These are phyloP conservation scores for Dreissena rostriformis DNA, from an alignment of 1,140 invertebrate species.

Conservation along the genomic window DNA sequence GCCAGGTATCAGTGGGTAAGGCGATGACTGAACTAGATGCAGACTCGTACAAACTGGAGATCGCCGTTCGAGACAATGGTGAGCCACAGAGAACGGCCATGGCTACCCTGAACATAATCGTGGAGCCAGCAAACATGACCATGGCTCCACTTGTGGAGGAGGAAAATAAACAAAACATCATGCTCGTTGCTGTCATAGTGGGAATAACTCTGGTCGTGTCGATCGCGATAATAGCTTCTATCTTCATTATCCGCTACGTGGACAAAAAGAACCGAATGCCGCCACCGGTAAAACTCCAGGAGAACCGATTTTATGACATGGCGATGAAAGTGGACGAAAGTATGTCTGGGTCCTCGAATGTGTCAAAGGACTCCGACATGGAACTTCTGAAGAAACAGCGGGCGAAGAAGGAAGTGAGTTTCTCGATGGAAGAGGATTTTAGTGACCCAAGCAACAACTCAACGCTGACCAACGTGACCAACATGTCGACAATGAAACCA, in stretches of 20 bases:
- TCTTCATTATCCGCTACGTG: conserved; percentile 70
- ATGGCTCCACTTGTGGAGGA: conserved; percentile 35
- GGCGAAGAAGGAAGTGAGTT: conserved; percentile 75
- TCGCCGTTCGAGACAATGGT: conserved; percentile 70
- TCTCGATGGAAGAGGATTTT: conserved; percentile 69
- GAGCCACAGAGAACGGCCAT: conserved; percentile 59
- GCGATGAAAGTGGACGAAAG: conserved; percentile 55
- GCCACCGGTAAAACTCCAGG: conserved; percentile 60
- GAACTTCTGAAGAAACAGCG: conserved; percentile 70
- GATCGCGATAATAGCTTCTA: conserved; percentile 71
- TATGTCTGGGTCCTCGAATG: conserved; percentile 59
- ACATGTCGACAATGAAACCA: conserved; percentile 70
- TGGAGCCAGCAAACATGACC: conserved; percentile 69
- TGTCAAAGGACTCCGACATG: conserved; percentile 67
- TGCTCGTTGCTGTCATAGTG: conserved; percentile 72
- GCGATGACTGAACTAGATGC: conserved; percentile 65
- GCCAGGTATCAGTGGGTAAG: conserved; percentile 66
- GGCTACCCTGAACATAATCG: conserved; percentile 64
- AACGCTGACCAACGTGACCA: conserved; percentile 65
- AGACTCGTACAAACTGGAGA: conserved; percentile 65
- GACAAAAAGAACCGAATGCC: conserved; percentile 67
- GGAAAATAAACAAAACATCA: conserved; percentile 66
- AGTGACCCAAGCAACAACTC: conserved; percentile 61
- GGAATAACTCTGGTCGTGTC: conserved; percentile 72
- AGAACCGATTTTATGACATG: conserved; percentile 55